These are phyloP conservation scores for Trisateles emortualis DNA, from an alignment of 2,888 invertebrate species.

Conservation along the genomic window DNA sequence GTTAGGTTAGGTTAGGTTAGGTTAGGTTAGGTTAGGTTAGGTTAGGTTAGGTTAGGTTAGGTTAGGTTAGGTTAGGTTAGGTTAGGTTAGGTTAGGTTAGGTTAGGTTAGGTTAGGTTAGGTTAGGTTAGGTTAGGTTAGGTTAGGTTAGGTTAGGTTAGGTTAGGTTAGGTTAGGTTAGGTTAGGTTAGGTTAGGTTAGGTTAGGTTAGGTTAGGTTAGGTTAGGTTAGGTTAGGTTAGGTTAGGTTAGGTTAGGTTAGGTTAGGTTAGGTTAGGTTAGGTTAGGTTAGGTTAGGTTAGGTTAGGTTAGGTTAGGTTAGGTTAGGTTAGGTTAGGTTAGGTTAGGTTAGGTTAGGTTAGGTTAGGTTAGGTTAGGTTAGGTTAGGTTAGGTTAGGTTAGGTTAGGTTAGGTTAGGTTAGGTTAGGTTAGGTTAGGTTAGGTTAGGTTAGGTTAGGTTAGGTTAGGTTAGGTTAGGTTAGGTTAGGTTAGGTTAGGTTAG, in stretches of 20 bases:
- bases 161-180: constrained; percentile 5
- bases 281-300: constrained; percentile 8
- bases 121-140: constrained; percentile 22
- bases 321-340: constrained; percentile 8
- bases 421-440: constrained; percentile 3
- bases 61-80: constrained; percentile 2
- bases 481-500: constrained; percentile 3
- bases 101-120: constrained; percentile 11
- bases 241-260: constrained; percentile 24
- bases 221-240: constrained; percentile 18
- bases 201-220: constrained; percentile 18
- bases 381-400: constrained; percentile 3
- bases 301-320: constrained; percentile 8
- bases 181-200: constrained; percentile 21
- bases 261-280: constrained; percentile 17
- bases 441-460: constrained; percentile 3
- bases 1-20: constrained; percentile 3
- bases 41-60: constrained; percentile 3
- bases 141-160: constrained; percentile 1
- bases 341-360: constrained; percentile 8
- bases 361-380: constrained; percentile 3
- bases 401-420: constrained; percentile 3
- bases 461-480: constrained; percentile 3
- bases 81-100: constrained; percentile 34
- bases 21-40: constrained; percentile 3